phyloP scores from a whole-genome alignment of 2,113 vertebrate species.

The Megaleporinus macrocephalus region DNA sequence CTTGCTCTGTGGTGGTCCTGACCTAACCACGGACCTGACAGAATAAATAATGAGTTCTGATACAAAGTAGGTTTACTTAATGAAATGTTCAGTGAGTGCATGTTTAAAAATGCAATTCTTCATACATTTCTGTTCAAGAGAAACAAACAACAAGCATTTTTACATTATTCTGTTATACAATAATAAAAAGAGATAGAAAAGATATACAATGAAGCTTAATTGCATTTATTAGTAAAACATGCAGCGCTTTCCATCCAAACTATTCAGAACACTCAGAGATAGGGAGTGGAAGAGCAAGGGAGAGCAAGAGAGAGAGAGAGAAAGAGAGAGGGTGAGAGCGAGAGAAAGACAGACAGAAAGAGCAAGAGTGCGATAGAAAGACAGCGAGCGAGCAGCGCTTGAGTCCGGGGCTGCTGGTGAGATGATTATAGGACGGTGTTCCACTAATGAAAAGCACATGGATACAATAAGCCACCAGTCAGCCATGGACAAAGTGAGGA shows the following conservation, averaged over 20 bases:
- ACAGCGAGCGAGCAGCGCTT: not conserved
- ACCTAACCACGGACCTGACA: too few species aligned
- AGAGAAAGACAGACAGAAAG: not conserved
- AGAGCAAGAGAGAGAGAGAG: too few species aligned
- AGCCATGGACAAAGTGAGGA: constrained; percentile 18
- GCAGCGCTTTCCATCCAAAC: not conserved
- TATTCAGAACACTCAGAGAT: not conserved
- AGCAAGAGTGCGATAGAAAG: not conserved
- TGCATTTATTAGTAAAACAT: not conserved
- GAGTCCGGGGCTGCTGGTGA: not conserved
- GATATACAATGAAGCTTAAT: not conserved
- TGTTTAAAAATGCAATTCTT: not conserved
- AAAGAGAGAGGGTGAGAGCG: not conserved
- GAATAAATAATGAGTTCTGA: too few species aligned
- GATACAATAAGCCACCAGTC: constrained; percentile 43
- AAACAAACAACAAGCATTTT: not conserved
- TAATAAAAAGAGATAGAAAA: not conserved
- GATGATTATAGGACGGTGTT: constrained; percentile 44
- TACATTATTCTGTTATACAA: not conserved
- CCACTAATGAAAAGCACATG: constrained; percentile 51
- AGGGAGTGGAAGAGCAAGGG: not conserved
- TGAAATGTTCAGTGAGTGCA: not conserved
- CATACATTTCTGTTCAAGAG: not conserved
- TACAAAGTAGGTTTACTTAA: too few species aligned
- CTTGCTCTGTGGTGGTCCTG: too few species aligned